Conservation (phyloP, 2,797 vertebrate genomes). For the Corythornis leucogaster region DNA sequence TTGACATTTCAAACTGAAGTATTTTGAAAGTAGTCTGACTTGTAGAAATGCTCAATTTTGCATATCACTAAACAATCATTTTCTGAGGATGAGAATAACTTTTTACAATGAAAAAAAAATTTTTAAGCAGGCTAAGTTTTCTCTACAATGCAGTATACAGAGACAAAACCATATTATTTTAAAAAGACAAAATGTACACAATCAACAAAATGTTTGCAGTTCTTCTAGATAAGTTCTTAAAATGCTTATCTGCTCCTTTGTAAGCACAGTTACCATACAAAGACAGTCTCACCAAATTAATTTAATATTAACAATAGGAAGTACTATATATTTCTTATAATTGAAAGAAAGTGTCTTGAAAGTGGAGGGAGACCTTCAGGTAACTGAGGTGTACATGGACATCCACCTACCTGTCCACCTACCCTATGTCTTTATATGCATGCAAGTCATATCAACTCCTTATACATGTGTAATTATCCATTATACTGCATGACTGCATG, state of each 20-base stretch:
- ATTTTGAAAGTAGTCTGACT: neutral
- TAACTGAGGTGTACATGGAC: neutral
- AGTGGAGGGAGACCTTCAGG: neutral
- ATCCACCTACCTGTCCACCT: neutral
- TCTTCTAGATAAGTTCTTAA: neutral
- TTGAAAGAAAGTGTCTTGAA: neutral
- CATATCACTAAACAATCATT: neutral
- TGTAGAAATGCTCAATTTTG: neutral
- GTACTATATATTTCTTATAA: neutral
- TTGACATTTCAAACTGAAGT: neutral
- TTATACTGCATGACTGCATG: fast-evolving
- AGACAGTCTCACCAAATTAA: neutral
- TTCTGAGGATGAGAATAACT: neutral
- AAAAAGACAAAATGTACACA: neutral
- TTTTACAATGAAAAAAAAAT: neutral
- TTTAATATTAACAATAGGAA: neutral
- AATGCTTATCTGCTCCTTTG: neutral
- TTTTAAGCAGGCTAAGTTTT: neutral
- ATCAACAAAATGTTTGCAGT: neutral
- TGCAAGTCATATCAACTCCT: neutral
- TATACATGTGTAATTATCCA: neutral
- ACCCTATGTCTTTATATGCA: neutral
- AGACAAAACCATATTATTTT: neutral
- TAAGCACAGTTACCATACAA: neutral
- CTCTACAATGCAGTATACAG: neutral